Base-by-base conservation (phyloP, 2,888 invertebrate genomes). In the Lapara coniferarum region DNA sequence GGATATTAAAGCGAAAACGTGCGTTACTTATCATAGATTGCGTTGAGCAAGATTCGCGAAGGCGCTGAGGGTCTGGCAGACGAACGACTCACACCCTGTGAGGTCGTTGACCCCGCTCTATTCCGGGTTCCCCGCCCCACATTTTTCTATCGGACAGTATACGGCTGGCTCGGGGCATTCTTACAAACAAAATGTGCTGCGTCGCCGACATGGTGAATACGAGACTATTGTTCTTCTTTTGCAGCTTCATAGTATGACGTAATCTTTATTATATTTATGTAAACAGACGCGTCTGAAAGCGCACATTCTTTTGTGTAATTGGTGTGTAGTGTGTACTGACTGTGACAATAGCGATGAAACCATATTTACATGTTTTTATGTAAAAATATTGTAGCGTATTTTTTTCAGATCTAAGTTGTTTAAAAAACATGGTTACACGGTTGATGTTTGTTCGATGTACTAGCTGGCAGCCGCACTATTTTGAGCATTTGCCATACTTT, bases 71-170 rank as follows among this genome's bases (percentile, higher is more conserved):
- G 81, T 79, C 78, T 77, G 78, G 79, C 72, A 82, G 78, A 78
- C 82, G 79, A 73, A 78, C 82, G 78, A 73, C 77, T 76, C 79
- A 78, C 82, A 78, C 77, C 76, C 77, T 73, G 67, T 76, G 85
- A 80, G 92, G 88, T 91, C 91, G 81, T 84, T 79, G 91, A 90
- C 90, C 92, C 74, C 85, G 77, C 83, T 75, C 82, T 84, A 82
- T 86, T 81, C 83, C 83, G 81, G 80, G 81, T 85, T 86, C 83
- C 84, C 82, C 88, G 86, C 85, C 87, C 88, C 86, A 88, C 85
- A 91, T 90, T 91, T 92, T 91, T 91, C 91, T 91, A 90, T 90
- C 89, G 91, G 91, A 90, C 92, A 89, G 85, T 85, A 81, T 82
- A 84, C 82, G 85, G 84, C 84, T 85, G 84, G 82, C 84, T 79